phyloP scores from a whole-genome alignment of 2,113 vertebrate species.

The Daphoenositta chrysoptera region DNA sequence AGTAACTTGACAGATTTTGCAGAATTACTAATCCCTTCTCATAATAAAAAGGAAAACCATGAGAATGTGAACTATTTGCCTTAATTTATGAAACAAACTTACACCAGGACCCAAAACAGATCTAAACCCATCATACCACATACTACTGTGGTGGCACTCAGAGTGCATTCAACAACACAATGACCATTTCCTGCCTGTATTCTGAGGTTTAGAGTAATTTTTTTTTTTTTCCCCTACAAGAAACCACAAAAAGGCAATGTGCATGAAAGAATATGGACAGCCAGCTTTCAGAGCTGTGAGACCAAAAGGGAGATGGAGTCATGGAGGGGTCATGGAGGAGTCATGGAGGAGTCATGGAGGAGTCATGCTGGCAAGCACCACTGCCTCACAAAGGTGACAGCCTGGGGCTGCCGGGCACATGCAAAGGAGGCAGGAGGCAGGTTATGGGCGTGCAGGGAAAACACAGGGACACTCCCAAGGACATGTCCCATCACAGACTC shows the following conservation, averaged over 20 bases:
- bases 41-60: not conserved
- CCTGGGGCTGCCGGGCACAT: not conserved
- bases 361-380: not conserved
- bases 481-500: not conserved
- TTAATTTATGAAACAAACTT: not conserved
- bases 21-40: not conserved
- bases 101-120: not conserved
- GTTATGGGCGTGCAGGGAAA: not conserved
- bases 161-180: not conserved
- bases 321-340: not conserved
- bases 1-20: not conserved
- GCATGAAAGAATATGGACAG: accelerated
- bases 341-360: not conserved
- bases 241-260: accelerated
- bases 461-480: not conserved
- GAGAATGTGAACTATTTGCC: not conserved
- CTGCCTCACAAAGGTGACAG: not conserved
- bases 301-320: not conserved
- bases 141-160: not conserved
- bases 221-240: too few relatives aligned
- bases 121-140: not conserved
- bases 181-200: not conserved
- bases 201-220: not conserved
- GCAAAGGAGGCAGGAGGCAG: not conserved
- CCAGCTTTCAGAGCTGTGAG: not conserved